Percentiles rank a stretch among this genome's conserved stretches.
phyloP scores from a whole-genome alignment of 2,888 invertebrate genomes.

The Schrankia costaestrigalis region DNA sequence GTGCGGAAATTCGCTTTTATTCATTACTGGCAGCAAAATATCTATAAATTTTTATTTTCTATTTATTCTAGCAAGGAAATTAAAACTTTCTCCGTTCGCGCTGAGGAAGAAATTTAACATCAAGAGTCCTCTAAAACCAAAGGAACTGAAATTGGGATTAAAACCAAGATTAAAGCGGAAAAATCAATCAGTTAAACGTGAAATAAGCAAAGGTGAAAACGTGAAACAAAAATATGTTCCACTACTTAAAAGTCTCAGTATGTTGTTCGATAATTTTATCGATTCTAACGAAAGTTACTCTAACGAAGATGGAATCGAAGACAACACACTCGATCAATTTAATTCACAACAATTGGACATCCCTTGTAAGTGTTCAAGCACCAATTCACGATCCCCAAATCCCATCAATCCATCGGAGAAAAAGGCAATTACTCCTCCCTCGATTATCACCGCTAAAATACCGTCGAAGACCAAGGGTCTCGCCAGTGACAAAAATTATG shows the following conservation, averaged over 20 bases:
- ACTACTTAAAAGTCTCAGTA: conserved; percentile 62
- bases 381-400: conserved; percentile 19
- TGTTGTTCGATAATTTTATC: conserved; percentile 69
- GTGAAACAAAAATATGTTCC: conserved; percentile 61
- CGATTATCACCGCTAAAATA: conserved; percentile 51
- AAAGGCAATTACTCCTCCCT: conserved; percentile 62
- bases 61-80: no score
- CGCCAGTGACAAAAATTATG: conserved; percentile 49
- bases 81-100: conserved; percentile 46
- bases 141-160: conserved; percentile 45
- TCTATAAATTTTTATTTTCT: no score
- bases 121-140: conserved; percentile 55
- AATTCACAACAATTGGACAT: conserved; percentile 29
- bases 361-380: conserved; percentile 41
- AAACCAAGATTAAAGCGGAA: conserved; percentile 43
- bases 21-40: no score
- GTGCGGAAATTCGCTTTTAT: no score
- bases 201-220: conserved; percentile 51
- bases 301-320: conserved; percentile 35
- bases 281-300: conserved; percentile 49
- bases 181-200: conserved; percentile 52
- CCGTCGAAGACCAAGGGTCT: conserved; percentile 42
- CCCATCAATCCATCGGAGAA: conserved; percentile 43
- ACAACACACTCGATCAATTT: conserved; percentile 40
- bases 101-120: conserved; percentile 55